Evolutionary conservation across 2,888 invertebrate species (phyloP), one percentile per base, ranked within the genome.

Genomic region (Cephus spinipes): DNA sequence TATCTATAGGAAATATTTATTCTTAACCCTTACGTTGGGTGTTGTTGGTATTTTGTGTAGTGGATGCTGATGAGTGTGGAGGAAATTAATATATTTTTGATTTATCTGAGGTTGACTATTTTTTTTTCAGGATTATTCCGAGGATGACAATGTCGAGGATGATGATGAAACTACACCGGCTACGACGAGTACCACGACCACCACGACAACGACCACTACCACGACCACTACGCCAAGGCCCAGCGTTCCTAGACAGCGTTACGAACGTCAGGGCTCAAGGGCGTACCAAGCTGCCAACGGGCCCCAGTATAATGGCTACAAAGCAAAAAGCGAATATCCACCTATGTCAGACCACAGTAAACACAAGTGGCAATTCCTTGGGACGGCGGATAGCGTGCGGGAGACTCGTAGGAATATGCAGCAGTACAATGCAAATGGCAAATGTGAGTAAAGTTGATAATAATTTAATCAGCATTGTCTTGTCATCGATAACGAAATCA

Each of bases 221-320:
- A 92, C 85, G 87, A 92, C 85, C 88, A 92, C 85, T 89, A 92
- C 84, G 89, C 92, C 83, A 88, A 88, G 79, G 36, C 74, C 78
- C 15, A 76, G 75, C 36, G 84, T 85, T 68, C 81, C 85, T 68
- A 80, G 55, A 83, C 86, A 88, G 77, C 88, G 86, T 36, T 83
- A 84, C 73, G 86, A 88, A 75, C 76, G 84, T 69, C 86, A 83
- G 74, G 86, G 87, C 33, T 77, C 84, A 71, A 82, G 84, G 15
- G 83, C 80, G 69, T 83, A 82, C 15, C 74, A 87, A 4, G 71
- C 81, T 31, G 75, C 76, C 34, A 80, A 83, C 31, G 80, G 83
- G 78, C 9, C 40, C 0, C 83, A 82, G 79, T 84, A 87, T 80
- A 83, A 31, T 85, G 87, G 69, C 3, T 87, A 88, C 79, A 89